Conservation (phyloP, 2,113 vertebrate genomes). For the Marcusenius ussheri region DNA sequence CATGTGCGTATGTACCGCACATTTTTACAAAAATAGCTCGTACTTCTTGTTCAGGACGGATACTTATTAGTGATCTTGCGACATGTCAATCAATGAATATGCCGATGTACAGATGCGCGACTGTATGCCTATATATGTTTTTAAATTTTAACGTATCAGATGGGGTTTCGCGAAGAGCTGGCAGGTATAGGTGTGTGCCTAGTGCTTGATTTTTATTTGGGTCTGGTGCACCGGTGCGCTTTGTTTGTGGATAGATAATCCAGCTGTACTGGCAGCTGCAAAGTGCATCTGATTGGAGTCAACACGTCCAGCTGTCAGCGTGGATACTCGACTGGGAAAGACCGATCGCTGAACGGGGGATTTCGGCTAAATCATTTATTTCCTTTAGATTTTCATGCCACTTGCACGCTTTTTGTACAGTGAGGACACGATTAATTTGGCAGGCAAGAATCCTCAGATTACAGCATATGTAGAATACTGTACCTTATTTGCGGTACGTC, state of each 20-base stretch:
- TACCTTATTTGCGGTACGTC: not conserved
- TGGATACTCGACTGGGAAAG: not conserved
- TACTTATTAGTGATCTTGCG: not conserved
- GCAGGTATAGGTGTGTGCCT: not conserved
- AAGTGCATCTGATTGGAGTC: constrained; percentile 11
- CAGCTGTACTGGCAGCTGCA: constrained; percentile 11
- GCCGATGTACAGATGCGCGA: not conserved
- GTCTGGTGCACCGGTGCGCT: not conserved
- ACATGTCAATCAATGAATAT: not conserved
- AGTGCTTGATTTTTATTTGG: not conserved
- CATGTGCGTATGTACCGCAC: not conserved
- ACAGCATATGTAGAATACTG: not conserved
- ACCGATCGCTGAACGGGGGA: not conserved
- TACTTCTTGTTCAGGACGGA: not conserved
- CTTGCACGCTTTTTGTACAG: not conserved
- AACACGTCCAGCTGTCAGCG: not conserved
- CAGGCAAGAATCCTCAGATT: not conserved
- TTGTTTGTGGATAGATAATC: constrained; percentile 15
- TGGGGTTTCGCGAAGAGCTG: not conserved
- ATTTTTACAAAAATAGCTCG: not conserved
- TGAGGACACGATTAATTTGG: not conserved
- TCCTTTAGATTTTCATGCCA: not conserved
- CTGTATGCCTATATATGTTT: not conserved
- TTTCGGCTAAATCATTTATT: not conserved
- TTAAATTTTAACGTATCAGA: not conserved